These are phyloP conservation scores for Drosophila meridiana DNA, from an alignment of 2,888 invertebrate species.

Conservation along the genomic window DNA sequence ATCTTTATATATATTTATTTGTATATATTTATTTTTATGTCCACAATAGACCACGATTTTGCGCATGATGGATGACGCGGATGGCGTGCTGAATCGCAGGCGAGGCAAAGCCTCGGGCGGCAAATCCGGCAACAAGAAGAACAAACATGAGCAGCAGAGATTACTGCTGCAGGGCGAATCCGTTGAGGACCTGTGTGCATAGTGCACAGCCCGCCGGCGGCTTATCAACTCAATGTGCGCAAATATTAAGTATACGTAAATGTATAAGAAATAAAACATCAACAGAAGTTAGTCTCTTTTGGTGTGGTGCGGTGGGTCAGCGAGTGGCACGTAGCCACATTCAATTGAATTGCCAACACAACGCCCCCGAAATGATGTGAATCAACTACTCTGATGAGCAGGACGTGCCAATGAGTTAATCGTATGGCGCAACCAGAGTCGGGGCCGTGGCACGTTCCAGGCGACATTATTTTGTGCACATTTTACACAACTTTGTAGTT, in stretches of 20 bases:
- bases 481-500: constrained; percentile 28
- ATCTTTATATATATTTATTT: background rate
- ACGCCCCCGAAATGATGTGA: constrained; percentile 10
- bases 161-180: constrained; percentile 83
- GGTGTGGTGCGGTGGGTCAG: background rate
- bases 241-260: constrained; percentile 64
- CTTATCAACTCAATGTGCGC: constrained; percentile 59
- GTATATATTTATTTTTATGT: constrained; percentile 1
- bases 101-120: constrained; percentile 74
- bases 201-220: constrained; percentile 24
- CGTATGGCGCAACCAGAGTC: background rate
- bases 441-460: constrained; percentile 40
- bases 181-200: constrained; percentile 83
- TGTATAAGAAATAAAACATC: constrained; percentile 32
- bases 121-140: constrained; percentile 78
- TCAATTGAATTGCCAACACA: constrained; percentile 36
- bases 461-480: constrained; percentile 30
- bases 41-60: constrained; percentile 85
- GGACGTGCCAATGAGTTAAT: constrained; percentile 52
- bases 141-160: constrained; percentile 78
- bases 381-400: constrained; percentile 36
- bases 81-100: constrained; percentile 84
- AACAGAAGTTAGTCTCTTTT: constrained; percentile 9
- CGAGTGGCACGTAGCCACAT: constrained; percentile 9
- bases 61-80: constrained; percentile 85